These are phyloP conservation scores for Euplexia lucipara DNA, from an alignment of 2,888 invertebrate genomes.

Conservation along the genomic window DNA sequence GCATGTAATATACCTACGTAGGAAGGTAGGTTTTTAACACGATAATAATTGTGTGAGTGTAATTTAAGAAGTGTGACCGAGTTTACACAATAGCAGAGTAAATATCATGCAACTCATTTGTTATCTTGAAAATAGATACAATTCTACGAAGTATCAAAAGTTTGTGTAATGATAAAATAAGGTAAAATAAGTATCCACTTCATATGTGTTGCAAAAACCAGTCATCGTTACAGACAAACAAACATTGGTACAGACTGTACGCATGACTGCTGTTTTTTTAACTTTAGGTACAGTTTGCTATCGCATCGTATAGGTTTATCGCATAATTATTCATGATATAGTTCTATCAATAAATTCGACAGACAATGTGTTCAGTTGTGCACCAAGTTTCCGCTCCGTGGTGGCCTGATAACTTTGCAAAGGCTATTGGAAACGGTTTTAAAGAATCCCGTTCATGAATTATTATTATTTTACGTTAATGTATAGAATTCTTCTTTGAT, in stretches of 20 bases:
- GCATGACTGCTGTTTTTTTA: not conserved
- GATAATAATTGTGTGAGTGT: conserved; percentile 9
- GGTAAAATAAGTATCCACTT: too few species aligned
- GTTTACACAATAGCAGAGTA: conserved; percentile 24
- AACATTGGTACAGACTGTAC: not conserved
- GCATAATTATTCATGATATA: conserved; percentile 18
- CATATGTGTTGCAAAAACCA: not conserved
- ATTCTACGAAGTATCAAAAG: not conserved
- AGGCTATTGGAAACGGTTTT: not conserved
- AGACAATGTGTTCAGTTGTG: not conserved
- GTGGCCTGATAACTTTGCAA: conserved; percentile 25
- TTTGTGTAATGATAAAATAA: conserved; percentile 17
- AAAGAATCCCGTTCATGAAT: not conserved
- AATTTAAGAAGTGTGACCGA: conserved; percentile 41
- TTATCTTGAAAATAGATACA: conserved; percentile 24
- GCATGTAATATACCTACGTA: not conserved
- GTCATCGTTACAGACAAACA: conserved; percentile 4
- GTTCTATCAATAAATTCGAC: conserved; percentile 8
- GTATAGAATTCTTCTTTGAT: too few species aligned
- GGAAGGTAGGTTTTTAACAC: not conserved
- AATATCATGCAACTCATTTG: conserved; percentile 40
- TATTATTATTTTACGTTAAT: too few species aligned
- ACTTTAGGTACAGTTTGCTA: not conserved
- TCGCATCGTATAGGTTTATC: not conserved
- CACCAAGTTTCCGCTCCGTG: not conserved